Conservation (phyloP, 2,113 vertebrate species). For the Rhea americana region DNA sequence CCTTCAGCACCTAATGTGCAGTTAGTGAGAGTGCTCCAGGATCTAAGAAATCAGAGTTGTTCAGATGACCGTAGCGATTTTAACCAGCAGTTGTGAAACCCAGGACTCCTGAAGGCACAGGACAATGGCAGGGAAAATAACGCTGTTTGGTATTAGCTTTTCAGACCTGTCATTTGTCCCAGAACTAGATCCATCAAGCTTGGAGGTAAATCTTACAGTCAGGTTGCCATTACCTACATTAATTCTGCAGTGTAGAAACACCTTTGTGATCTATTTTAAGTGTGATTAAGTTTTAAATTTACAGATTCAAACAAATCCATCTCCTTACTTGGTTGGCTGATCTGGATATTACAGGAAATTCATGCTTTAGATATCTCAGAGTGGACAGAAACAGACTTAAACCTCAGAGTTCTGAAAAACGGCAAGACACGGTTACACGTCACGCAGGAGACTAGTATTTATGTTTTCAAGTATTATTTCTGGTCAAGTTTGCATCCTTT, state of each 20-base stretch:
- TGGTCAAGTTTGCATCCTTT: not conserved
- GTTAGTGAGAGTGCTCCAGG: not conserved
- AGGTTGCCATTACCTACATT: not conserved
- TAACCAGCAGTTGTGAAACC: not conserved
- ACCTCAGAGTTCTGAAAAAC: not conserved
- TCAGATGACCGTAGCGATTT: not conserved
- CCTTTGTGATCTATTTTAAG: not conserved
- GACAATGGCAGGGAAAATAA: not conserved
- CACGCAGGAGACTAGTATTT: not conserved
- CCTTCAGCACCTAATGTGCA: not conserved
- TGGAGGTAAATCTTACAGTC: not conserved
- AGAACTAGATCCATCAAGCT: not conserved
- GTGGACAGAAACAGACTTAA: not conserved
- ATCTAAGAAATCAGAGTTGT: not conserved
- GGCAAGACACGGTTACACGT: not conserved
- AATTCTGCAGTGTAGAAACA: not conserved
- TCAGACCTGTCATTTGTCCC: not conserved
- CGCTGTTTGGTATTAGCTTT: not conserved
- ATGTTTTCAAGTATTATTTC: not conserved
- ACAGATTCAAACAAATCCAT: not conserved
- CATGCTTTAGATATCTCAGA: not conserved
- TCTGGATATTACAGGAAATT: not conserved
- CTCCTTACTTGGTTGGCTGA: not conserved
- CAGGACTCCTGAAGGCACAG: not conserved
- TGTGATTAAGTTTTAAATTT: not conserved